Evolutionary conservation across 2,797 vertebrate genomes (phyloP).

Genomic region (Gallirallus australis): DNA sequence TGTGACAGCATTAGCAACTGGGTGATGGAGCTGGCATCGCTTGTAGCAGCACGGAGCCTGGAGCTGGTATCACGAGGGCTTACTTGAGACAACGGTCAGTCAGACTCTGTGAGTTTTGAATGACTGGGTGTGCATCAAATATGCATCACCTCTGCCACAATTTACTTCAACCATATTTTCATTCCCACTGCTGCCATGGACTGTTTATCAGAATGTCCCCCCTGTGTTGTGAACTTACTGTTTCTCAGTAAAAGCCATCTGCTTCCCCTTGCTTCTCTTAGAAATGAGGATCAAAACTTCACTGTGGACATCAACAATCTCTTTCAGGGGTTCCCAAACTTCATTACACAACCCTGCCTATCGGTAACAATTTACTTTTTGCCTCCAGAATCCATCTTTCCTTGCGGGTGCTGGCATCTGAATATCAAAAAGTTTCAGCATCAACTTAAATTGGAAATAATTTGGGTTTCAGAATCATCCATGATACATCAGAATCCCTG

Average conservation of each 20-base stretch:
- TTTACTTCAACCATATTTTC: not conserved
- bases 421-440: not conserved
- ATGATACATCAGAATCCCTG: not conserved
- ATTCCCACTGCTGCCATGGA: not conserved
- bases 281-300: not conserved
- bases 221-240: not conserved
- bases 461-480: not conserved
- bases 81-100: not conserved
- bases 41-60: slow-evolving; percentile 14
- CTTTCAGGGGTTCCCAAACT: not conserved
- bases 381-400: not conserved
- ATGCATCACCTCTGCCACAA: not conserved
- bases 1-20: slow-evolving; percentile 18
- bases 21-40: not conserved
- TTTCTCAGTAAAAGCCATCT: not conserved
- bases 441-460: not conserved
- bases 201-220: not conserved
- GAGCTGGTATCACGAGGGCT: not conserved
- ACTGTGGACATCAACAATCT: fast-evolving
- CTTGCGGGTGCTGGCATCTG: not conserved
- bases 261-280: not conserved
- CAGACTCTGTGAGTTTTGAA: not conserved
- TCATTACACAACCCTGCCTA: not conserved
- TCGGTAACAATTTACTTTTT: not conserved
- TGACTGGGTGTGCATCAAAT: not conserved